Evolutionary conservation across 2,888 invertebrate species (phyloP), one percentile per base, ranked within the genome.

Genomic region (Exephanes ischioxanthus): DNA sequence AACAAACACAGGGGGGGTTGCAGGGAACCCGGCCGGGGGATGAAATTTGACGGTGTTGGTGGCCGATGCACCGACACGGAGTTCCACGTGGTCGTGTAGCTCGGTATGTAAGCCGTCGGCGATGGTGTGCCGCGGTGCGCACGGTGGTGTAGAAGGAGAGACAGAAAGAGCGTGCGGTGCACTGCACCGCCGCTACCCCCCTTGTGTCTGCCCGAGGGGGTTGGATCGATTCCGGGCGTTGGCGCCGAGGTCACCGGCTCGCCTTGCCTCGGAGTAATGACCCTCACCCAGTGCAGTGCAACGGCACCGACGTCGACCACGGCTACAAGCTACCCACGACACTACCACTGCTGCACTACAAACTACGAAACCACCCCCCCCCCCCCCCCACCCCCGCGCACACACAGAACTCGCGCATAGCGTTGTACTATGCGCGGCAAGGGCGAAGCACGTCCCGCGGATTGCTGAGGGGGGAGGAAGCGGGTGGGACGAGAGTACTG

Each of bases 271-370:
- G 93, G 94, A 94, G 93, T 94, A 94, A 94, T 93, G 94, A 94
- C 94, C 94, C 94, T 94, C 93, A 94, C 94, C 94, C 93, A 94
- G 94, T 94, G 93, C 93, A 94, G 92, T 93, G 94, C 94, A 93
- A 94, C 93, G 93, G 93, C 93, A 94, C 85, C 84, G 84, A 80
- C 79, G 73, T 90, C 92, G 91, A 82, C 87, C 87, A 81, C 87
- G 79, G 87, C 88, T 66, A 63, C 87, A 71, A 83, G 45, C 37
- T 48, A 80, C 80, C 66, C 37, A 26, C 22, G 22, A 66, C 71
- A 73, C 37, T 30, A 81, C 53, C 22, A 22, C 58, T 1, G 22
- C 48, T 77, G 45, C 48, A 71, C 51, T 22, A 73, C 67, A 16
- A 63, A 58, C 26, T 22, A 26, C 19, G 58, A 26, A 55, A 37